Evolutionary conservation across 2,113 vertebrate species (phyloP).

Genomic region (Ptychochromis oligacanthus): DNA sequence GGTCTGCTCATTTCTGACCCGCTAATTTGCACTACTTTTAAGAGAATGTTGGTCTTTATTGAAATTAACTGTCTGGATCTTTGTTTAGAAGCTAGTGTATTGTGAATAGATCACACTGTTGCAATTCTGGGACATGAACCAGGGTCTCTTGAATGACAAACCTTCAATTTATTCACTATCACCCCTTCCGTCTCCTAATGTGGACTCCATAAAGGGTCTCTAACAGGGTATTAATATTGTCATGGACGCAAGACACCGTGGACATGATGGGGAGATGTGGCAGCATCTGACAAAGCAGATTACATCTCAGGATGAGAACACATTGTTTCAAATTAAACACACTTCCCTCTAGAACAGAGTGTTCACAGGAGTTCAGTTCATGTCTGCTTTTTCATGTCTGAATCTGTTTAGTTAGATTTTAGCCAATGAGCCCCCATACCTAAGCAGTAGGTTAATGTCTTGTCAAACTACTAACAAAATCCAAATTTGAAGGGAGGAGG

Average conservation of each 20-base stretch:
- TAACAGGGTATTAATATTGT: background rate
- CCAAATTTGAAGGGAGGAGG: background rate
- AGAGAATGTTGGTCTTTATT: background rate
- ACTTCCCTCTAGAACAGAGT: background rate
- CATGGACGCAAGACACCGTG: accelerated
- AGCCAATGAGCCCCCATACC: background rate
- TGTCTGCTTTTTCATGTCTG: background rate
- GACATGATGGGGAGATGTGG: too few relatives aligned
- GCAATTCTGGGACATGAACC: background rate
- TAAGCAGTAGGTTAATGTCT: background rate
- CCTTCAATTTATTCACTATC: background rate
- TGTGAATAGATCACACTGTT: background rate
- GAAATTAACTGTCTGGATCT: background rate
- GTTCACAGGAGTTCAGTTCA: background rate
- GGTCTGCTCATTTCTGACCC: background rate
- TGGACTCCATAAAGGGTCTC: background rate
- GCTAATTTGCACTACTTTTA: background rate
- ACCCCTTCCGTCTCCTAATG: background rate
- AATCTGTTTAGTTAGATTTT: constrained; percentile 9
- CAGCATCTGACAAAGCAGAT: background rate
- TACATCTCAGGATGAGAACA: background rate
- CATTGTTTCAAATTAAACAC: constrained; percentile 35
- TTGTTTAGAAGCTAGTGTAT: background rate
- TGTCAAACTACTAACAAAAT: background rate
- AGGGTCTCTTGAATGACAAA: too few relatives aligned